These are phyloP conservation scores for Protonibea diacanthus DNA, from an alignment of 2,797 vertebrate species.

Conservation along the genomic window DNA sequence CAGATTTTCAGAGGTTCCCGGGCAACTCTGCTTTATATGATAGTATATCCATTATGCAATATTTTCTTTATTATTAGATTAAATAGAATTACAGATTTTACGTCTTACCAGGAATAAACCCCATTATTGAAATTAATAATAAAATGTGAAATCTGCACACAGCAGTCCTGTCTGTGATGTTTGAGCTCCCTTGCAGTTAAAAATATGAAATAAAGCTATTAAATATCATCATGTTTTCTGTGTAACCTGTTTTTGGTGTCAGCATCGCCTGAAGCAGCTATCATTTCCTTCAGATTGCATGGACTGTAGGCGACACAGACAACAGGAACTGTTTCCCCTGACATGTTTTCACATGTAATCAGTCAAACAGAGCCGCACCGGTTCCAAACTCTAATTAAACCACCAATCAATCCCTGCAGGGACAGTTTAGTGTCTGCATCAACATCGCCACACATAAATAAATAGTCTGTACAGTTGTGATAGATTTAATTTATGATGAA, in stretches of 20 bases:
- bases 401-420: not conserved
- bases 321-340: not conserved
- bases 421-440: not conserved
- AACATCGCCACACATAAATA: not conserved
- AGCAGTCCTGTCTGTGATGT: not conserved
- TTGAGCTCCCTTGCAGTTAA: not conserved
- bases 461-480: not conserved
- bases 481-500: not conserved
- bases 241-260: not conserved
- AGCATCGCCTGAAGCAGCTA: constrained; percentile 8
- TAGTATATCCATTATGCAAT: not conserved
- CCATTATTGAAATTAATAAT: not conserved
- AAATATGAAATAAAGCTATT: constrained; percentile 23
- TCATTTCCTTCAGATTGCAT: constrained; percentile 7
- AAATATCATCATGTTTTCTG: not conserved
- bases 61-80: not conserved
- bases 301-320: constrained; percentile 1
- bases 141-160: not conserved
- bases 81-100: not conserved
- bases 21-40: not conserved
- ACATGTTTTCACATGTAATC: not conserved
- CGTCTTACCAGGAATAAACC: not conserved
- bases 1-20: no score
- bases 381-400: not conserved
- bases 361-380: not conserved